Percentiles rank a stretch among this genome's conserved stretches.
Conservation (phyloP, 2,113 vertebrate species). For the Dipodomys spectabilis region DNA sequence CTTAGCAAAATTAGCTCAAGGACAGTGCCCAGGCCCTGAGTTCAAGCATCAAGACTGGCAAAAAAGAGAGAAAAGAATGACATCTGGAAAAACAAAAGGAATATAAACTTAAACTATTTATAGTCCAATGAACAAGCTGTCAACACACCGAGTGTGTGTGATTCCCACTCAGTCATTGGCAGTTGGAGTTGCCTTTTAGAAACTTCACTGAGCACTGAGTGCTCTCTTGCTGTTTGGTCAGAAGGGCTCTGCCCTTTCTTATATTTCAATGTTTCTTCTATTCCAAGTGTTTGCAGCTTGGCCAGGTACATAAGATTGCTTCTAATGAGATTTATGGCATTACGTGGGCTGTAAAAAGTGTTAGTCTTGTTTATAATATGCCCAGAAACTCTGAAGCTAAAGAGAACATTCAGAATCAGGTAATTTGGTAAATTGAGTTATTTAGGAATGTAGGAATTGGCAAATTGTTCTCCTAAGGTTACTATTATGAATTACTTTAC, state of each 20-base stretch:
- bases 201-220: not conserved
- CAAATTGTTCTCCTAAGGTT: not conserved
- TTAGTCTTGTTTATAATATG: constrained; percentile 40
- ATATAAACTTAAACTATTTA: no score
- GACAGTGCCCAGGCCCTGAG: no score
- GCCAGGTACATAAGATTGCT: not conserved
- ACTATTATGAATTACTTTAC: constrained; percentile 33
- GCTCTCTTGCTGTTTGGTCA: not conserved
- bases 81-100: no score
- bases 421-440: no score
- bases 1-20: no score
- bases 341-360: not conserved
- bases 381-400: constrained; percentile 34
- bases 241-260: not conserved
- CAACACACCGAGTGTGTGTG: not conserved
- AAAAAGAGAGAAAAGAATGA: no score
- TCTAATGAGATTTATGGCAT: not conserved
- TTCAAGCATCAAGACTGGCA: no score
- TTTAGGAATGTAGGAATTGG: not conserved
- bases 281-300: not conserved
- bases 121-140: no score
- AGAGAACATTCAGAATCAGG: not conserved
- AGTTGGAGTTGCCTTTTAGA: not conserved
- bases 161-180: not conserved
- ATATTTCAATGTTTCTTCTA: not conserved